phyloP scores from a whole-genome alignment of 2,888 invertebrate species.

The Crematogaster levior region DNA sequence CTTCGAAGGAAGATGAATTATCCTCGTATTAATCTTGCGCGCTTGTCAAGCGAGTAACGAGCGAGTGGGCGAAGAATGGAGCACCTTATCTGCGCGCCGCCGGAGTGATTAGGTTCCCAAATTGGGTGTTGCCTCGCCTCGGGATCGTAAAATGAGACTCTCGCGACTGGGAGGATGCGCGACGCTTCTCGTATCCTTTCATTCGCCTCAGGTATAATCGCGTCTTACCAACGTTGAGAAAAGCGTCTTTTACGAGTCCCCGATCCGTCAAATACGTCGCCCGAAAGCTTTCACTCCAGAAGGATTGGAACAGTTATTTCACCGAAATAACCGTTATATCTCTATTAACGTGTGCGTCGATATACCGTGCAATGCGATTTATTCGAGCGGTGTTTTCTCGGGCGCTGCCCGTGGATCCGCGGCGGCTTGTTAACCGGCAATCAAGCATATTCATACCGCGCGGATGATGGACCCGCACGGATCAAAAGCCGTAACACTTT shows the following conservation, averaged over 20 bases:
- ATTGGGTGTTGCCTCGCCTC: constrained; percentile 1
- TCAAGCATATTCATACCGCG: constrained; percentile 21
- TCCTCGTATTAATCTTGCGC: constrained; percentile 47
- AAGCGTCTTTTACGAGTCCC: neutral
- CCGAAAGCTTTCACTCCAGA: neutral
- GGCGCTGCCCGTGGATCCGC: neutral
- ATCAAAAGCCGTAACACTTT: constrained; percentile 27
- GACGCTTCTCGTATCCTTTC: constrained; percentile 4
- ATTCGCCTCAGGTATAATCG: neutral
- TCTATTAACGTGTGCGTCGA: neutral
- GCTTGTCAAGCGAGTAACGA: constrained; percentile 33
- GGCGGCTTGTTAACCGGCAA: constrained; percentile 4
- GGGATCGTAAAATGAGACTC: constrained; percentile 22
- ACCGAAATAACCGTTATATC: neutral
- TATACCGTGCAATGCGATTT: neutral
- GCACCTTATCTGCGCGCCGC: neutral
- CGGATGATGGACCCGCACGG: neutral
- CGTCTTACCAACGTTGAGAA: neutral
- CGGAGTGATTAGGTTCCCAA: constrained; percentile 30
- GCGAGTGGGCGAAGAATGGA: constrained; percentile 27
- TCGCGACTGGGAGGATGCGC: neutral
- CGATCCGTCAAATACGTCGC: neutral
- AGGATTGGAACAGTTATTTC: too few species aligned
- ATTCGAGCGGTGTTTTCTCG: neutral
- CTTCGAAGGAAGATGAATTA: constrained; percentile 46